Evolutionary conservation across 2,797 vertebrate species (phyloP).

Genomic region (Pterois miles): DNA sequence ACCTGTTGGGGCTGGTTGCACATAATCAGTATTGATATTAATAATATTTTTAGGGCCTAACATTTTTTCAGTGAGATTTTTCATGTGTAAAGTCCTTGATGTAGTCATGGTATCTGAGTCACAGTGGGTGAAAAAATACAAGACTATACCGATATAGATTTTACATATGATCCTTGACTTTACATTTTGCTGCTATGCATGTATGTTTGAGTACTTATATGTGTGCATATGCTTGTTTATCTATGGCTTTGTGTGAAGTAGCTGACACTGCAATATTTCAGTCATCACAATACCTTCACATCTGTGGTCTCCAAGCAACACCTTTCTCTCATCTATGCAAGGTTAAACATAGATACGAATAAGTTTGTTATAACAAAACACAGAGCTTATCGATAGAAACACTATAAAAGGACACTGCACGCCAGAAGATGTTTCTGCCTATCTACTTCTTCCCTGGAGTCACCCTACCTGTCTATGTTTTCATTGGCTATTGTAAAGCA

Average conservation of each 20-base stretch:
- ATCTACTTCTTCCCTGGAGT: constrained; percentile 3
- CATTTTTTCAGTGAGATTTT: background rate
- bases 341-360: background rate
- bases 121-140: background rate
- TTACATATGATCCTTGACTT: background rate
- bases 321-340: background rate
- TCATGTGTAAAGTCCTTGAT: background rate
- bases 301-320: background rate
- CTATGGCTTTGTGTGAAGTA: background rate
- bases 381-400: background rate
- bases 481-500: constrained; percentile 57
- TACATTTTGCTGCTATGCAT: no score
- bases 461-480: constrained; percentile 63
- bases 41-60: background rate
- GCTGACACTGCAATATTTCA: background rate
- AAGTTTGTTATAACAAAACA: background rate
- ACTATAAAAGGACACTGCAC: background rate
- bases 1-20: background rate
- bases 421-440: background rate
- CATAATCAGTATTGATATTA: background rate
- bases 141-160: background rate
- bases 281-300: background rate
- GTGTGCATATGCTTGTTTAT: background rate
- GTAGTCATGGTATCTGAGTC: background rate
- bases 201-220: background rate